Conservation (phyloP, 2,888 invertebrate genomes). For the Rosalia funebris region DNA sequence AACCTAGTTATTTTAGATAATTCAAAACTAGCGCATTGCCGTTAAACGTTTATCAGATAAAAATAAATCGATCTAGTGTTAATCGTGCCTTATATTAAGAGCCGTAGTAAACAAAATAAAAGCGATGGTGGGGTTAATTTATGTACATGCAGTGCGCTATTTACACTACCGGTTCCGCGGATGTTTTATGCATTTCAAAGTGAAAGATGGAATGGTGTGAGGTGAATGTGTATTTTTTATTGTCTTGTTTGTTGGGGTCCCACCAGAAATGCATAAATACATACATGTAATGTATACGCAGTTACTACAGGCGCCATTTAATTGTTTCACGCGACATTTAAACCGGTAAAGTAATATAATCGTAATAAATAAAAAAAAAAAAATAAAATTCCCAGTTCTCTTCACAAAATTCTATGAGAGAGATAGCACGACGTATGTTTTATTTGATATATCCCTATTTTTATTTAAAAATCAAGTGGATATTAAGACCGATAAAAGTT, state of each 20-base stretch:
- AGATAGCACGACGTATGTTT: too few species aligned
- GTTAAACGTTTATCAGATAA: conserved; percentile 28
- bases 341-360: too few species aligned
- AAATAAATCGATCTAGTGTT: conserved; percentile 24
- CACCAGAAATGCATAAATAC: too few species aligned
- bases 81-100: conserved; percentile 31
- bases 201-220: neutral
- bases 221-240: neutral
- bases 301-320: neutral
- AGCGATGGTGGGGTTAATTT: conserved; percentile 19
- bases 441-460: too few species aligned
- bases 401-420: too few species aligned
- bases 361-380: too few species aligned
- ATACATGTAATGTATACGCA: too few species aligned
- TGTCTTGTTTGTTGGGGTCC: neutral
- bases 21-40: conserved; percentile 5
- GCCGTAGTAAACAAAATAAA: conserved; percentile 29
- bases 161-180: neutral
- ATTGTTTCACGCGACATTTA: too few species aligned
- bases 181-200: neutral
- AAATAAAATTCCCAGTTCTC: too few species aligned
- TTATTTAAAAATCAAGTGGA: too few species aligned
- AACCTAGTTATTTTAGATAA: conserved; percentile 18
- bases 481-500: too few species aligned
- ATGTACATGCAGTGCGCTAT: conserved; percentile 10